These are phyloP conservation scores for Cyclophora albipunctata DNA, from an alignment of 2,888 invertebrate genomes.

Conservation along the genomic window DNA sequence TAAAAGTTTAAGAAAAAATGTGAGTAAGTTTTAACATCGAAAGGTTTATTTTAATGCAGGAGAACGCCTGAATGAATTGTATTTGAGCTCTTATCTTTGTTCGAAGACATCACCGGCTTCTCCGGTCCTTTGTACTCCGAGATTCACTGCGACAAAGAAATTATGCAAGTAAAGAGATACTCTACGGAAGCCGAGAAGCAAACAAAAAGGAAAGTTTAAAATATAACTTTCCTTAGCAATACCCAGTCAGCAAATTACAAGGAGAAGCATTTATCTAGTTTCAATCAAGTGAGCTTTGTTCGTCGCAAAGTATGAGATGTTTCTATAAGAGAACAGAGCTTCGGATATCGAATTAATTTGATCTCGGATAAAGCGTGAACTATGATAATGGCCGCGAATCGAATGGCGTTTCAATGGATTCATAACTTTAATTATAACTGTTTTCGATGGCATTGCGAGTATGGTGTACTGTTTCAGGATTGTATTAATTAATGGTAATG, in stretches of 20 bases:
- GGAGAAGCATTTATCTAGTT: slow-evolving; percentile 19
- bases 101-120: background rate
- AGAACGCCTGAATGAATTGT: background rate
- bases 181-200: background rate
- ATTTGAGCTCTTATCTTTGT: background rate
- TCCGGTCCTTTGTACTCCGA: slow-evolving; percentile 7
- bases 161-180: slow-evolving; percentile 7
- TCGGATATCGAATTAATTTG: slow-evolving; percentile 20
- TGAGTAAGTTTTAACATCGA: background rate
- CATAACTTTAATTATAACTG: background rate
- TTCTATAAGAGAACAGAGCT: slow-evolving; percentile 11
- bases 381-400: slow-evolving; percentile 3
- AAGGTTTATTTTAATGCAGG: background rate
- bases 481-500: too few species aligned
- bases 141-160: slow-evolving; percentile 7
- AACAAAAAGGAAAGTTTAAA: slow-evolving; percentile 10
- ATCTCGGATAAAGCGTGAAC: slow-evolving; percentile 9
- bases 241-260: slow-evolving; percentile 13
- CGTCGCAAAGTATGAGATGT: slow-evolving; percentile 22
- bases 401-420: slow-evolving; percentile 2
- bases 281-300: slow-evolving; percentile 30
- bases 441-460: too few species aligned
- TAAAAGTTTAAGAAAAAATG: background rate
- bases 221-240: slow-evolving; percentile 7
- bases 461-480: too few species aligned